A percentile compares a stretch with the other conserved stretches of the same genome.
These are phyloP conservation scores for Dreissena polymorpha DNA, from an alignment of 1,140 invertebrate species.

Conservation along the genomic window DNA sequence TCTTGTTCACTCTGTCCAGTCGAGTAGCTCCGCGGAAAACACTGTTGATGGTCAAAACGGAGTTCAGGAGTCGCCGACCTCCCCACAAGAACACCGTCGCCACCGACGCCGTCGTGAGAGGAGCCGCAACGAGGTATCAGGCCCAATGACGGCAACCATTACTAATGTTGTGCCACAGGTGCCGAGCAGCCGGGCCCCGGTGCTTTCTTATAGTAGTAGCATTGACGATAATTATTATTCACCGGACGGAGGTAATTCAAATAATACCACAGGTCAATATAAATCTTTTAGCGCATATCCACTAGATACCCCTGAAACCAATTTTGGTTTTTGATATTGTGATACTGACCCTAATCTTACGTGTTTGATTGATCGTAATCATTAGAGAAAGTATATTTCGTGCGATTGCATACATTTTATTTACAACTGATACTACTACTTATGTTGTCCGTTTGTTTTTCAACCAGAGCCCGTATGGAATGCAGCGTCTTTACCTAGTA, in stretches of 20 bases:
- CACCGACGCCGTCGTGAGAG: conserved; percentile 67
- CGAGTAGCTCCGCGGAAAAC: conserved; percentile 38
- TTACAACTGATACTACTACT: background rate
- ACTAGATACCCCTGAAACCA: conserved; percentile 22
- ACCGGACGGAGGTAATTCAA: conserved; percentile 56
- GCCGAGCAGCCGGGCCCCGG: conserved; percentile 50
- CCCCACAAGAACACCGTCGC: conserved; percentile 61
- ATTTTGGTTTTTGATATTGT: conserved; percentile 13
- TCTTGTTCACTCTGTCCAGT: conserved; percentile 56
- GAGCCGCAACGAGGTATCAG: conserved; percentile 38
- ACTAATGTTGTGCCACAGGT: conserved; percentile 52
- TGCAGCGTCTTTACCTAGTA: background rate
- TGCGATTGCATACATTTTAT: background rate
- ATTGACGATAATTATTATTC: conserved; percentile 72
- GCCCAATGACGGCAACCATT: conserved; percentile 39
- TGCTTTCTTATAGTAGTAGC: conserved; percentile 73
- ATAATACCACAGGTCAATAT: conserved; percentile 52
- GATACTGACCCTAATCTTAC: background rate
- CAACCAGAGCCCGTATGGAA: background rate
- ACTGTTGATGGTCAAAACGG: conserved; percentile 38
- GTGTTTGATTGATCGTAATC: too few relatives aligned
- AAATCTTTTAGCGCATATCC: conserved; percentile 51
- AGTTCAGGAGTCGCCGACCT: conserved; percentile 28
- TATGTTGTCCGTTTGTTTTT: background rate
- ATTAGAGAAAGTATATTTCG: background rate